Base-by-base conservation (phyloP, 2,888 invertebrate species). In the Phalangium opilio region DNA sequence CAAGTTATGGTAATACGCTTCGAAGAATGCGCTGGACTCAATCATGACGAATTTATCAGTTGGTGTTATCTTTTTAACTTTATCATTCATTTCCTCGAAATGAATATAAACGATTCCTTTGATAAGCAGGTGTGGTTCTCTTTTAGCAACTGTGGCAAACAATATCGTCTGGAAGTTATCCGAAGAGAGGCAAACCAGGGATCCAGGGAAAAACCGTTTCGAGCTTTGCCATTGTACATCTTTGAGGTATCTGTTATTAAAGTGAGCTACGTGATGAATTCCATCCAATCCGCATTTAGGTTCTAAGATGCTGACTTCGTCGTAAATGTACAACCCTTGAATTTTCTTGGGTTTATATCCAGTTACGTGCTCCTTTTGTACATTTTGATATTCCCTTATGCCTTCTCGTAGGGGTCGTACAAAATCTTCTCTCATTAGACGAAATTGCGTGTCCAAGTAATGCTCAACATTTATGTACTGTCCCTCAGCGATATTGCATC, bases 21-120 rank as follows among this genome's bases (percentile, higher is more conserved):
- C 85, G 61, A 85, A 84, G 63, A 79, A 86, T 0, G 81, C 77
- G 44, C 76, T 77, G 44, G 81, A 78, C 62, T 84, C 83, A 3
- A 81, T 73, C 81, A 85, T 81, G 1, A 75, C 58, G 50, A 73
- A 75, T 0, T 65, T 52, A 48, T 67, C 63, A 1, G 65, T 62
- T 19, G 19, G 18, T 19, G 3, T 19, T 12, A 18, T 14, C 21
- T 3, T 43, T 15, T 34, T 34, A 3, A 11, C 38, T 38, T 43
- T 43, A 8, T 14, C 27, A 19, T 50, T 45, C n/a, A 50, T 43
- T 20, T 47, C 45, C 12, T 54, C 50, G 1, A 54, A 48, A 0
- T 47, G 44, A 2, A 44, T n/a, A 19, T 52, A 51, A 46, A 57
- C 57, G 21, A 43, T 47, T 41, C 72, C 61, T 43, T 69, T 64